A percentile compares a stretch with the other conserved stretches of the same genome.
Conservation (phyloP, 2,888 invertebrate genomes). For the Cephonodes hylas region DNA sequence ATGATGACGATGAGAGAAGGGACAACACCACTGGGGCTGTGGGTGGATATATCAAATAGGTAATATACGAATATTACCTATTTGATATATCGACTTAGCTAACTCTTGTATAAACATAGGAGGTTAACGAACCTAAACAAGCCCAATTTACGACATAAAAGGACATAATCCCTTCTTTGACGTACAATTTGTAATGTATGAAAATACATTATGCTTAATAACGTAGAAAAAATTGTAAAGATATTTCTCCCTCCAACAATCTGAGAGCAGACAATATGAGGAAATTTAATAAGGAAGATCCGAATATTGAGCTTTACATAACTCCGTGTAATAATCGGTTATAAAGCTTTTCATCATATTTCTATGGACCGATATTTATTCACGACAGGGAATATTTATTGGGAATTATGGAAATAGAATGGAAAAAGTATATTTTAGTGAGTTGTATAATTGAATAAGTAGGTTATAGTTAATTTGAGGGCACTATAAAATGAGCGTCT, state of each 20-base stretch:
- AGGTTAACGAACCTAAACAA: no score
- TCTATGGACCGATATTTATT: neutral
- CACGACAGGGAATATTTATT: neutral
- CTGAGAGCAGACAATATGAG: neutral
- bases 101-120: no score
- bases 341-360: neutral
- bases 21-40: no score
- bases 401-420: neutral
- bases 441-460: no score
- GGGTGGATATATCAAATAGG: no score
- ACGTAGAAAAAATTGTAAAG: neutral
- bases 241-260: neutral
- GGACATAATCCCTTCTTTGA: no score
- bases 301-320: neutral
- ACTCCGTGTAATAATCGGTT: neutral
- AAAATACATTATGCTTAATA: neutral
- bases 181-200: neutral
- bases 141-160: no score
- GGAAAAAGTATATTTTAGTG: neutral
- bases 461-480: no score
- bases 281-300: constrained; percentile 3
- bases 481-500: no score
- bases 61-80: no score
- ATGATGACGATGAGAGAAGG: no score
- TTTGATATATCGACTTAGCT: no score